Conservation (phyloP, 2,797 vertebrate genomes). For the Eulemur albifrons region DNA sequence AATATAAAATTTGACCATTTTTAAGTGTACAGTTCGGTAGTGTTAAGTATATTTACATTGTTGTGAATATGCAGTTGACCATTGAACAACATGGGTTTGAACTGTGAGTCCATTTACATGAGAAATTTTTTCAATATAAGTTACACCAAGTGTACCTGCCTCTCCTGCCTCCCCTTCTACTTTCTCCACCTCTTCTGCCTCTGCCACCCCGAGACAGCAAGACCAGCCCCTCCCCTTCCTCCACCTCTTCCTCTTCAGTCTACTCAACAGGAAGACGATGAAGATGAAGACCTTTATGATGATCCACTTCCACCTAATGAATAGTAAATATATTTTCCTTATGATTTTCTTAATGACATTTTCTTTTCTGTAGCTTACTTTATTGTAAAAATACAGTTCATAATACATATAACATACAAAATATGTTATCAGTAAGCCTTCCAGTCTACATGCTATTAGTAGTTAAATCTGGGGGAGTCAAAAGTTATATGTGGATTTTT, state of each 20-base stretch:
- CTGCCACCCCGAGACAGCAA: neutral
- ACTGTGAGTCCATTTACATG: neutral
- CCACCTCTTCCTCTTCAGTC: neutral
- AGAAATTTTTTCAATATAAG: neutral
- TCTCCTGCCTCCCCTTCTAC: neutral
- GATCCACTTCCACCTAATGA: neutral
- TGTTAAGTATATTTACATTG: neutral
- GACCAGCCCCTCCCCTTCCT: neutral
- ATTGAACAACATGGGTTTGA: neutral
- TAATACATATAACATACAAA: neutral
- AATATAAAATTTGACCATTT: neutral
- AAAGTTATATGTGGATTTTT: neutral
- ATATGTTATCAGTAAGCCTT: neutral
- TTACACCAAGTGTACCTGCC: neutral
- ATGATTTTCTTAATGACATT: neutral
- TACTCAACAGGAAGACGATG: neutral
- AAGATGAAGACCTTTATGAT: neutral
- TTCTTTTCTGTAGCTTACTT: neutral
- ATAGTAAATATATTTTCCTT: neutral
- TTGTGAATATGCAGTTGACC: neutral
- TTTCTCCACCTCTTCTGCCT: neutral
- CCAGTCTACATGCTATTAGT: neutral
- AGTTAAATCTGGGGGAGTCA: neutral
- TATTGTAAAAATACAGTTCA: neutral
- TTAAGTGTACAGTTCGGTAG: neutral